A percentile compares a stretch with the other conserved stretches of the same genome.
phyloP scores from a whole-genome alignment of 64 coral and sea anemone species.

The Acropora yongei region DNA sequence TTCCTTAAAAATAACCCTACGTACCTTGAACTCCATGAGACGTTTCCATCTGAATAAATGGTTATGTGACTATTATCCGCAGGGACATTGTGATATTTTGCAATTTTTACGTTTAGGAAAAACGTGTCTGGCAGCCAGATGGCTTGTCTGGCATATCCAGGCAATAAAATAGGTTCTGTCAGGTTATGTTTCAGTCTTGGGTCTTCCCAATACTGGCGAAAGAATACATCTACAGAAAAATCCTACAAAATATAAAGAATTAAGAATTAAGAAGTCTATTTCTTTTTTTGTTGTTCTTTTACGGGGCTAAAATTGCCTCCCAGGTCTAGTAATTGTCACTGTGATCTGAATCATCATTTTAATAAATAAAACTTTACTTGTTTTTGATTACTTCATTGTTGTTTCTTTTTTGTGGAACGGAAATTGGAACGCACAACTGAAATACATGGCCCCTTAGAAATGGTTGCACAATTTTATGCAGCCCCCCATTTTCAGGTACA shows the following conservation, averaged over 20 bases:
- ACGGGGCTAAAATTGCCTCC: too few species aligned
- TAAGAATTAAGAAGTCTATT: too few species aligned
- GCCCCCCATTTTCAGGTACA: too few species aligned
- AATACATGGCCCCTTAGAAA: too few species aligned
- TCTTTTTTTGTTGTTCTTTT: too few species aligned
- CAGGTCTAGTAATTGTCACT: too few species aligned
- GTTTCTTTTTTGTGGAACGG: too few species aligned
- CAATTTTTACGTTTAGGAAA: constrained; percentile 80
- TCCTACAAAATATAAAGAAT: constrained; percentile 30
- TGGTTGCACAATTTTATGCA: too few species aligned
- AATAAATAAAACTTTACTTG: too few species aligned
- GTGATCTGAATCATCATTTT: too few species aligned
- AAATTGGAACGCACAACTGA: too few species aligned
- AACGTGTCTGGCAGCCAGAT: constrained; percentile 86
- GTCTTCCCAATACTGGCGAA: constrained; percentile 73
- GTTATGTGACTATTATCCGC: constrained; percentile 58
- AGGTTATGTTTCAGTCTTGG: constrained; percentile 60
- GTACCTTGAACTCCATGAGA: constrained; percentile 78
- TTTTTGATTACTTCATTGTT: too few species aligned
- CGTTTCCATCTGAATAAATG: constrained; percentile 50
- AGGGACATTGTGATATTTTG: constrained; percentile 68
- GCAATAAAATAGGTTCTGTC: constrained; percentile 48
- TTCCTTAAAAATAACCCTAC: background rate
- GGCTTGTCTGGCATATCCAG: constrained; percentile 28
- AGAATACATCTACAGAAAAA: constrained; percentile 79